These are phyloP conservation scores for Rhinogobio ventralis DNA, from an alignment of 2,797 vertebrate species.

Conservation along the genomic window DNA sequence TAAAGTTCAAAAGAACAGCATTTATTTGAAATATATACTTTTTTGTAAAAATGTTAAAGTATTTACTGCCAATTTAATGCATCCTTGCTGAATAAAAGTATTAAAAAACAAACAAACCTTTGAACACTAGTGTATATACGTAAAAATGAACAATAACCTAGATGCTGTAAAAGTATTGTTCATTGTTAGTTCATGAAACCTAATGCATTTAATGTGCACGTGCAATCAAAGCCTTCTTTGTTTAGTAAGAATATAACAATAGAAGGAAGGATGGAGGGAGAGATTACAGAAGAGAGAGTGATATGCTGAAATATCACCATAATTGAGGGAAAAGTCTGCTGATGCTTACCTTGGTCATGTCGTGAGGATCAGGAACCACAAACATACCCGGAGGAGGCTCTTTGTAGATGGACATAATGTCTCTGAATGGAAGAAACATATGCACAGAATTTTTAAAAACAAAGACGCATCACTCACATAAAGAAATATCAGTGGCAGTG, in stretches of 20 bases:
- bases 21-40: not conserved
- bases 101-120: no score
- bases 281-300: not conserved
- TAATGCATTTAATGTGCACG: not conserved
- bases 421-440: constrained; percentile 75
- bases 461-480: not conserved
- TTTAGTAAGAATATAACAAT: not conserved
- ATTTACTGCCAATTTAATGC: not conserved
- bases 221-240: not conserved
- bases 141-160: not conserved
- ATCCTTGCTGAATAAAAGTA: not conserved
- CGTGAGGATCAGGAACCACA: constrained; percentile 97
- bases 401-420: constrained; percentile 99
- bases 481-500: not conserved
- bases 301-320: not conserved
- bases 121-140: not conserved
- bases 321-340: not conserved
- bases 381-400: constrained; percentile 99
- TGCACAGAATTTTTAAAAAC: not conserved
- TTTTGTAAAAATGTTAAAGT: not conserved
- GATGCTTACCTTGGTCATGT: constrained; percentile 96
- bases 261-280: not conserved
- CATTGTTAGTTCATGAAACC: not conserved
- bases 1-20: not conserved
- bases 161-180: not conserved